These are phyloP conservation scores for Meloidogyne floridensis DNA, from an alignment of 1,140 invertebrate genomes.

Conservation along the genomic window DNA sequence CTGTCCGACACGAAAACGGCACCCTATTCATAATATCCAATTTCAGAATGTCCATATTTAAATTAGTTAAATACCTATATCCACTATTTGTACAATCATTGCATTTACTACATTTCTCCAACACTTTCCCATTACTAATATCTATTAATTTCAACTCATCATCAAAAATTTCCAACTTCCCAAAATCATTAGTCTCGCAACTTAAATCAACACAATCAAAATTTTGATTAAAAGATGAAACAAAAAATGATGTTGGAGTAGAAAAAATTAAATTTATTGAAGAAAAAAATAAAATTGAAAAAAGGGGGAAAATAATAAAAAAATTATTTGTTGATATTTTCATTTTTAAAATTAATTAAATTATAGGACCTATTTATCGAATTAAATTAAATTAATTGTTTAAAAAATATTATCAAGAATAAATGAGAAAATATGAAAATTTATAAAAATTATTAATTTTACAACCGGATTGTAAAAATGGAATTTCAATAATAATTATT, in stretches of 20 bases:
- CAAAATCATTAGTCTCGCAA: neutral
- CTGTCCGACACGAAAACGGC: too few relatives aligned
- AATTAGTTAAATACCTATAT: constrained; percentile 4
- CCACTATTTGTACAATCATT: constrained; percentile 16
- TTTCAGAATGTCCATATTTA: neutral
- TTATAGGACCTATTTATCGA: too few relatives aligned
- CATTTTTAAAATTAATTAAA: neutral
- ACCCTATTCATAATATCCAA: too few relatives aligned
- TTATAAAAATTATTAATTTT: too few relatives aligned
- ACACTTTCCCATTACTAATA: neutral
- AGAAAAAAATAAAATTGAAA: neutral
- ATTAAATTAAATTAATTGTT: too few relatives aligned
- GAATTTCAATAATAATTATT: too few relatives aligned
- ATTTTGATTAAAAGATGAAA: neutral
- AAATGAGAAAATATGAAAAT: too few relatives aligned
- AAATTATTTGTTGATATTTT: neutral
- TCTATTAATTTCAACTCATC: neutral
- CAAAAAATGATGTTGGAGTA: neutral
- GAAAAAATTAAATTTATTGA: neutral
- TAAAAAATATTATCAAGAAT: too few relatives aligned
- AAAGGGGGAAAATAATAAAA: neutral
- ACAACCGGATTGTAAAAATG: too few relatives aligned
- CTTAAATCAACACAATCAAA: neutral
- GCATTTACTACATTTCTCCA: constrained; percentile 4
- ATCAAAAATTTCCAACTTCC: neutral